Evolutionary conservation across 2,113 vertebrate species (phyloP).

Genomic region (Poecile atricapillus): DNA sequence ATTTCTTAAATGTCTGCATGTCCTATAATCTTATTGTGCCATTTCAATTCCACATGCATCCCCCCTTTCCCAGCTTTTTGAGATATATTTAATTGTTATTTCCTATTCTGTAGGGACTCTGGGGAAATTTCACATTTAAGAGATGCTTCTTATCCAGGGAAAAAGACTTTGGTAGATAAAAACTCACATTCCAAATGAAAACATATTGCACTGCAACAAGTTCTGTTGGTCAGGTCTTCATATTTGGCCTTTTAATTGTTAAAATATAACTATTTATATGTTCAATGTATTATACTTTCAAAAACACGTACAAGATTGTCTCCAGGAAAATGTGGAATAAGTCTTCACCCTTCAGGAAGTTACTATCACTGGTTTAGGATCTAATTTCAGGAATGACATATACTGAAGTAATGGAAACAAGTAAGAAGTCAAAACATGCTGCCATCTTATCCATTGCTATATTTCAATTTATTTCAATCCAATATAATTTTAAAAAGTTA

Average conservation of each 20-base stretch:
- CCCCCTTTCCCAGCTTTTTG: neutral
- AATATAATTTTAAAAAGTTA: neutral
- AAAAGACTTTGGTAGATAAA: neutral
- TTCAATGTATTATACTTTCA: neutral
- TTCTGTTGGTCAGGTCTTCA: neutral
- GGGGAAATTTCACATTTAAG: neutral
- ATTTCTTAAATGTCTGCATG: neutral
- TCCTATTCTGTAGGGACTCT: neutral
- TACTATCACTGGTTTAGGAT: neutral
- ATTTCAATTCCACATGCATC: neutral
- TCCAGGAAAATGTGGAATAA: neutral
- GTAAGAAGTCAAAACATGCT: neutral
- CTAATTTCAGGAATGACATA: neutral
- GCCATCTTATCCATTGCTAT: neutral
- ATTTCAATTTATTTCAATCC: neutral
- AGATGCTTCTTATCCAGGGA: neutral
- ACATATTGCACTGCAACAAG: neutral
- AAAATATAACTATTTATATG: neutral
- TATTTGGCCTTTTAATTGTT: neutral
- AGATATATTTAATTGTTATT: neutral
- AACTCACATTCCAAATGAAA: neutral
- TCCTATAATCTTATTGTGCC: neutral
- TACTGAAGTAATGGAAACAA: neutral
- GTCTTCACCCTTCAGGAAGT: neutral
- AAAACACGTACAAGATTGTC: neutral